Conservation (phyloP, 2,113 vertebrate species). For the Felis chaus region DNA sequence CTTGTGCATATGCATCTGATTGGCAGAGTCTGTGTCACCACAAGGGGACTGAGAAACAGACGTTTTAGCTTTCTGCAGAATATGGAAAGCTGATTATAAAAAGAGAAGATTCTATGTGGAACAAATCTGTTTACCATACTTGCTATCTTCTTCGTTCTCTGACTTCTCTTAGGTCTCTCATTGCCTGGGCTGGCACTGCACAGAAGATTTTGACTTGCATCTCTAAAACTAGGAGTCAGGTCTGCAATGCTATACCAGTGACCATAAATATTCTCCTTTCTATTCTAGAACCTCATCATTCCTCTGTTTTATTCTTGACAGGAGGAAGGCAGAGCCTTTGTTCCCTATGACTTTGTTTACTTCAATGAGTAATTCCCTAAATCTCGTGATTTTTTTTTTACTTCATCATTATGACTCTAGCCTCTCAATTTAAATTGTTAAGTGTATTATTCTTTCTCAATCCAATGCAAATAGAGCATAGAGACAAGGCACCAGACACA, state of each 20-base stretch:
- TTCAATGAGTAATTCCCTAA: conserved; percentile 11
- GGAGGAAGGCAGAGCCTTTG: conserved; percentile 22
- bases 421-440: conserved; percentile 16
- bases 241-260: neutral
- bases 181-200: neutral
- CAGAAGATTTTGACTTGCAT: neutral
- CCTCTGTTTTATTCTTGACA: neutral
- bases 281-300: neutral
- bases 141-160: neutral
- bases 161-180: neutral
- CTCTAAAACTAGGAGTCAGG: neutral
- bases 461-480: conserved; percentile 35
- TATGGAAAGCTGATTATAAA: neutral
- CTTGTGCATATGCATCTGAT: neutral
- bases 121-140: neutral
- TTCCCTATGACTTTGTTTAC: conserved; percentile 6
- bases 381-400: neutral
- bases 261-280: neutral
- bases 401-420: neutral
- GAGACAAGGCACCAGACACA: neutral
- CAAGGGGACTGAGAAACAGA: neutral
- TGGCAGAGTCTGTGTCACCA: neutral
- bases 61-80: neutral
- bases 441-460: neutral
- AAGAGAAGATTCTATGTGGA: neutral